These are phyloP conservation scores for Aphelenchoides besseyi DNA, from an alignment of 1,140 invertebrate species.

Conservation along the genomic window DNA sequence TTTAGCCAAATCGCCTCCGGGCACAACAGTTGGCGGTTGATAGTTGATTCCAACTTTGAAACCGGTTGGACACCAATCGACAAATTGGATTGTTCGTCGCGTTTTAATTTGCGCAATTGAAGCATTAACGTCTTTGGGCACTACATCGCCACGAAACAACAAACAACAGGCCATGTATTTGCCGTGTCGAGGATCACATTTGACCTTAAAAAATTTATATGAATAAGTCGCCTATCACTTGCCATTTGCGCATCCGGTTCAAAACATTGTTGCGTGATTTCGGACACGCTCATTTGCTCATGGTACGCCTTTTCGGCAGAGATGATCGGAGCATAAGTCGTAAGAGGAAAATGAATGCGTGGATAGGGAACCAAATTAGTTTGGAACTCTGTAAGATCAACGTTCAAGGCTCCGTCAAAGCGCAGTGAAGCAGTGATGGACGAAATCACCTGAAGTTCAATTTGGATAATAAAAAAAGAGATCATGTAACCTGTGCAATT, in stretches of 20 bases:
- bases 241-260: conserved; percentile 59
- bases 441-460: conserved; percentile 81
- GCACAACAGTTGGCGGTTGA: conserved; percentile 58
- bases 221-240: conserved; percentile 49
- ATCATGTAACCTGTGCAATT: conserved; percentile 41
- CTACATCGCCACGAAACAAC: conserved; percentile 40
- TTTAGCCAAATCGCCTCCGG: conserved; percentile 61
- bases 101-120: conserved; percentile 70
- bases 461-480: conserved; percentile 73
- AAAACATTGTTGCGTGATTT: conserved; percentile 61
- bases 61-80: conserved; percentile 66
- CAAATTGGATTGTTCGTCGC: conserved; percentile 63
- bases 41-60: conserved; percentile 63
- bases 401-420: conserved; percentile 82
- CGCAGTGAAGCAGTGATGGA: conserved; percentile 81
- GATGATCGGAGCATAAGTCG: conserved; percentile 69
- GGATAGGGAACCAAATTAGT: conserved; percentile 82
- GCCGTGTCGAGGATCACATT: conserved; percentile 27
- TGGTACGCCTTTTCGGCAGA: conserved; percentile 80
- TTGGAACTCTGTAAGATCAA: conserved; percentile 83
- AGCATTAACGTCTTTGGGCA: conserved; percentile 32
- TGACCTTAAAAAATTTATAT: not conserved
- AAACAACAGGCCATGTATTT: conserved; percentile 61
- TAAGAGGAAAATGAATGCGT: conserved; percentile 69
- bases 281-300: conserved; percentile 60